phyloP scores from a whole-genome alignment of 2,797 vertebrate species.

The Natrix natrix region DNA sequence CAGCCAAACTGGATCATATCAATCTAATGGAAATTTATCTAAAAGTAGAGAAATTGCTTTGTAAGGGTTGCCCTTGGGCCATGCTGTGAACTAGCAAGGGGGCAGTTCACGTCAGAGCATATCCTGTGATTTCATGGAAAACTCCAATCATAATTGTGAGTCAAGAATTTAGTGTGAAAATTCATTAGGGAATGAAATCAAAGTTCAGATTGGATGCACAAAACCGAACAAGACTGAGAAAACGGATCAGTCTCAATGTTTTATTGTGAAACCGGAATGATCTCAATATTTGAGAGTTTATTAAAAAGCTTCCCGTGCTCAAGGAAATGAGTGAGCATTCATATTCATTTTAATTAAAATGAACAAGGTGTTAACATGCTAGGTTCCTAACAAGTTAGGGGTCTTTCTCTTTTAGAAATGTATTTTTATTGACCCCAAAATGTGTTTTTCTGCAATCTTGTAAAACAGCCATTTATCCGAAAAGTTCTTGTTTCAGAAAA shows the following conservation, averaged over 20 bases:
- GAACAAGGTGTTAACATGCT: slow-evolving; percentile 51
- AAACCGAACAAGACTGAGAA: slow-evolving; percentile 46
- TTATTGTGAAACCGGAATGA: slow-evolving; percentile 52
- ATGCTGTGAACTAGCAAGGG: background rate
- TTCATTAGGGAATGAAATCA: slow-evolving; percentile 55
- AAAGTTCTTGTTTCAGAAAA: slow-evolving; percentile 18
- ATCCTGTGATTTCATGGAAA: slow-evolving; percentile 9
- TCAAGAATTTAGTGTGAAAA: slow-evolving; percentile 47
- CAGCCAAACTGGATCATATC: background rate
- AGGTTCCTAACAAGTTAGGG: slow-evolving; percentile 57
- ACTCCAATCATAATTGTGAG: slow-evolving; percentile 26
- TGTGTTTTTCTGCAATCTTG: slow-evolving; percentile 27
- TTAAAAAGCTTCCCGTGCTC: slow-evolving; percentile 63
- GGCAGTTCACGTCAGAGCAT: background rate
- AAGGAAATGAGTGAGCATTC: slow-evolving; percentile 58
- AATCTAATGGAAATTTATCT: background rate
- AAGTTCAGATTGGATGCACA: slow-evolving; percentile 54
- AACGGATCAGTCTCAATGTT: slow-evolving; percentile 57
- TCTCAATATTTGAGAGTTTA: slow-evolving; percentile 57
- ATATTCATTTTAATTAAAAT: slow-evolving; percentile 68
- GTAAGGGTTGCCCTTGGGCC: background rate
- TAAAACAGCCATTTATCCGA: slow-evolving; percentile 25
- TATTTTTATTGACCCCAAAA: slow-evolving; percentile 56
- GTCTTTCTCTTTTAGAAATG: slow-evolving; percentile 41
- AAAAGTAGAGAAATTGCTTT: background rate